These are phyloP conservation scores for Holothuria glaberrima DNA, from an alignment of 35 echinoderm and acorn worm genomes.

Conservation along the genomic window DNA sequence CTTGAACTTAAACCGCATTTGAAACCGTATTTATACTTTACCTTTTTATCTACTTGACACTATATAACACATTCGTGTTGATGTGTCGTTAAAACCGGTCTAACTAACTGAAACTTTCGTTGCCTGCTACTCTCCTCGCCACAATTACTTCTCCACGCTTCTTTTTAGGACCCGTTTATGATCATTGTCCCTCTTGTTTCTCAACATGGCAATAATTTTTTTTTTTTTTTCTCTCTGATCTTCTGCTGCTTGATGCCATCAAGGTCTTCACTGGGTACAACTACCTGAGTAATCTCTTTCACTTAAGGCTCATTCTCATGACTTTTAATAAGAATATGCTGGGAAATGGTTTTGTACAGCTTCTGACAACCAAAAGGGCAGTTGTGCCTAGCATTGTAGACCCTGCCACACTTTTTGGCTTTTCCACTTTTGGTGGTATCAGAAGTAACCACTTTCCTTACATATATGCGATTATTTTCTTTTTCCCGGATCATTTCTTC, in stretches of 20 bases:
- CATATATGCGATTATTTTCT: neutral
- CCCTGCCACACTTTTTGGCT: slow-evolving; percentile 8
- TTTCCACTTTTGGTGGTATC: slow-evolving; percentile 28
- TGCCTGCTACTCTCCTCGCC: slow-evolving; percentile 12
- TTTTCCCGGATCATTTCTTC: neutral
- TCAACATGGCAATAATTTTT: slow-evolving; percentile 26
- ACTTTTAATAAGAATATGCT: neutral
- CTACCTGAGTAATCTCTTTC: neutral
- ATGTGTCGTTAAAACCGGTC: too few species aligned
- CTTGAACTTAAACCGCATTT: too few species aligned
- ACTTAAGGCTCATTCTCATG: neutral
- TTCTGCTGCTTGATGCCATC: slow-evolving; percentile 16
- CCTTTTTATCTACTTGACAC: too few species aligned
- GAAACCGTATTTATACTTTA: too few species aligned
- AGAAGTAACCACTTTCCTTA: neutral
- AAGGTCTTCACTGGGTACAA: neutral
- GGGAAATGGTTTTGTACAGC: neutral
- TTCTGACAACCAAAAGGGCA: slow-evolving; percentile 33
- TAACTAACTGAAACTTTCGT: too few species aligned
- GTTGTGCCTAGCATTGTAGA: slow-evolving; percentile 2
- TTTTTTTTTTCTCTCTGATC: slow-evolving; percentile 37
- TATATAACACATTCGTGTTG: too few species aligned
- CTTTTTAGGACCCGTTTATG: slow-evolving; percentile 55
- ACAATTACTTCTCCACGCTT: slow-evolving; percentile 40
- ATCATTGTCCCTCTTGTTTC: slow-evolving; percentile 52